Base-by-base conservation (phyloP, 2,888 invertebrate species). In the Scaptomyza caliginosa region DNA sequence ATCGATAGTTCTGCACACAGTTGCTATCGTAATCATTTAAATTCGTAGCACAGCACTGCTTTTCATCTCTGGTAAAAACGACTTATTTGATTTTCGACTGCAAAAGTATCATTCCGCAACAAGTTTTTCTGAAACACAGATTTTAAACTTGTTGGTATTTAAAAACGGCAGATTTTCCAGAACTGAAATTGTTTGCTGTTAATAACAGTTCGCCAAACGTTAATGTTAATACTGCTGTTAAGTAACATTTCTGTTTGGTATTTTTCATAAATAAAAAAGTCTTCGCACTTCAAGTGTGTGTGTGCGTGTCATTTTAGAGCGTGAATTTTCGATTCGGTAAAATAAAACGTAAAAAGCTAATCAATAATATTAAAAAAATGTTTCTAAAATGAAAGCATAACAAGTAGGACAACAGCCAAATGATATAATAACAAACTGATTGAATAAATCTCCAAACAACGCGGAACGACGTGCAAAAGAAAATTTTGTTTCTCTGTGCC, bases 281-380 rank as follows among this genome's bases (percentile, higher is more conserved):
- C 62, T 55, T 69, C 23, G 69, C 51, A 69, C 48, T 55, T 63
- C 30, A 50, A 32, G 48, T 69, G 51, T 73, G 67, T 67, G 63
- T 57, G 71, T 65, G 59, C 71, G 78, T 82, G 75, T 74, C 77
- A 75, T 66, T 74, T 71, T 71, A 78, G 79, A 71, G 75, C 71
- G 75, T 78, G 62, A 81, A 74, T 64, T 75, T 82, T 63, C 79
- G 79, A 82, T 76, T 79, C 76, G 73, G 62, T 70, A 60, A 73
- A 77, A 83, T 45, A 62, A 67, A 58, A 32, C 52, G 54, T 52
- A 62, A 51, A 70, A 67, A 63, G 39, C 62, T 34, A 77, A 81
- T 84, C 78, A 66, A 81, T 84, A 71, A 50, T 65, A 56, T 32
- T n/a, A 26, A 52, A 52, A 42, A 40, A 64, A 40, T 76, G 52